Evolutionary conservation across 2,113 vertebrate genomes (phyloP).

Genomic region (Alligator mississippiensis): DNA sequence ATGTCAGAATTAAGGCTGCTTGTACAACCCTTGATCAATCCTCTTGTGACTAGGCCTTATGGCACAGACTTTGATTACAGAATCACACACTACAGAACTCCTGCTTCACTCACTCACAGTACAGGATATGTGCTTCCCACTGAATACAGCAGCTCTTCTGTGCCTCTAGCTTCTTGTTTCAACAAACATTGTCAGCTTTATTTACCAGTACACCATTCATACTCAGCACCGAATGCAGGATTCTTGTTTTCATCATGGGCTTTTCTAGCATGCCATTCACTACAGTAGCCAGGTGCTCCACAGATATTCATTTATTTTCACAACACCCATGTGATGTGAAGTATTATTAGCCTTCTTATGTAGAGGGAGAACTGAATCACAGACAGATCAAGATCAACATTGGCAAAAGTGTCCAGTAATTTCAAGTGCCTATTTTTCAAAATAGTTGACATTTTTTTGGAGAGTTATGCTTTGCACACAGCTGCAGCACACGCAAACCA

Average conservation of each 20-base stretch:
- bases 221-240: background rate
- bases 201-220: background rate
- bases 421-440: background rate
- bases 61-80: fast-evolving
- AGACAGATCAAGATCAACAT: fast-evolving
- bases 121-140: background rate
- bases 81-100: too few relatives aligned
- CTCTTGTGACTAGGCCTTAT: too few relatives aligned
- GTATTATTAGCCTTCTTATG: background rate
- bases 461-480: background rate
- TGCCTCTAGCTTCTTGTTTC: background rate
- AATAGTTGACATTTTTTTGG: background rate
- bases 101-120: background rate
- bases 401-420: background rate
- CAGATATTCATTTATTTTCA: background rate
- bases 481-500: too few relatives aligned
- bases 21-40: background rate
- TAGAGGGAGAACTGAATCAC: background rate
- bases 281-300: fast-evolving
- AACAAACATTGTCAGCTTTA: background rate
- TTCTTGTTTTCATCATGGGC: background rate
- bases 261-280: background rate
- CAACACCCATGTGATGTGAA: background rate
- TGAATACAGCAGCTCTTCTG: background rate
- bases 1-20: background rate